Evolutionary conservation across 2,113 vertebrate species (phyloP).

Genomic region (Sakesphorus luctuosus): DNA sequence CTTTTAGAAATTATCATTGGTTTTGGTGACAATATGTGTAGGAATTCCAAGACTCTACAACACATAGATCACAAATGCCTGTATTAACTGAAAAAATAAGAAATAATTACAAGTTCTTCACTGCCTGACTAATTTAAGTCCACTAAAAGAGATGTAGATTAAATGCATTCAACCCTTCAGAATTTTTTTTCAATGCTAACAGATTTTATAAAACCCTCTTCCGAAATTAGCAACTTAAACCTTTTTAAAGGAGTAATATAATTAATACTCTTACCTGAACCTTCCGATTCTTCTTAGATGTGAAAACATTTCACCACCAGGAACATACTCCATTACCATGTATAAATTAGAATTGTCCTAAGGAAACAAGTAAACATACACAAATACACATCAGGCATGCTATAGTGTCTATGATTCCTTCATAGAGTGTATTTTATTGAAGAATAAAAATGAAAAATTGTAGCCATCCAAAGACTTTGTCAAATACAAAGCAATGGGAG

Average conservation of each 20-base stretch:
- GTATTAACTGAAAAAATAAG: background rate
- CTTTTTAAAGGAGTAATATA: background rate
- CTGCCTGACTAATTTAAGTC: background rate
- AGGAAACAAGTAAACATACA: conserved; percentile 23
- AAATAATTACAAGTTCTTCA: background rate
- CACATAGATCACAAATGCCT: background rate
- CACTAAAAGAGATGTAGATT: background rate
- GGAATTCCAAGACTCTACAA: background rate
- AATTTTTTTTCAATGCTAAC: background rate
- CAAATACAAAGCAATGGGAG: background rate
- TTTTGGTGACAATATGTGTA: background rate
- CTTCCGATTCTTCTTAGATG: conserved; percentile 98
- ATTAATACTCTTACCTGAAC: conserved; percentile 87
- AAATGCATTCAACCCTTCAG: background rate
- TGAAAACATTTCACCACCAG: conserved; percentile 99
- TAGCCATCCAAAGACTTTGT: background rate
- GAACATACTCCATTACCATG: conserved; percentile 99
- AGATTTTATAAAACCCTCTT: background rate
- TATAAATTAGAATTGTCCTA: conserved; percentile 99
- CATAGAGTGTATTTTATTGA: background rate
- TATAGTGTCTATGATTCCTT: background rate
- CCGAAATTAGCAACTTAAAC: background rate
- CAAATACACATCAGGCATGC: background rate
- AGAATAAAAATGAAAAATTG: background rate
- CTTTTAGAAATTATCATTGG: background rate